Evolutionary conservation across 2,888 invertebrate genomes (phyloP).

Genomic region (Lordiphosa fenestrarum): DNA sequence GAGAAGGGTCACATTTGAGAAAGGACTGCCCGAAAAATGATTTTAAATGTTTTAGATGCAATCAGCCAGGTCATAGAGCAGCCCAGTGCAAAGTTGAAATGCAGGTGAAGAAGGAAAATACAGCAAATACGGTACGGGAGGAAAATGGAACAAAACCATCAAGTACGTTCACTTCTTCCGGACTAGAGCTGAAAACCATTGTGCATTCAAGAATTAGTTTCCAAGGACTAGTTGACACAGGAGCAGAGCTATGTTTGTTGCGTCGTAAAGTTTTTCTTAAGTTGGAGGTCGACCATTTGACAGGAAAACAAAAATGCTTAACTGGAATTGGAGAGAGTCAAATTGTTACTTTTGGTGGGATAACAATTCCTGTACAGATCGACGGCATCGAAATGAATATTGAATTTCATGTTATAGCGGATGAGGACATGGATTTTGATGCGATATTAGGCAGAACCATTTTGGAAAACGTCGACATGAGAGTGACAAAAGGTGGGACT

Average conservation of each 20-base stretch:
- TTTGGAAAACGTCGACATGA: too few relatives aligned
- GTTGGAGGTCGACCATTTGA: too few relatives aligned
- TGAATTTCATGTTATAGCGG: too few relatives aligned
- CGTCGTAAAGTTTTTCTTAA: too few relatives aligned
- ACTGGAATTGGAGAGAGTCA: background rate
- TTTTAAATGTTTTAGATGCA: constrained; percentile 1
- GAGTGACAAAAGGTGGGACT: background rate
- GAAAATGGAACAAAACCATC: too few relatives aligned
- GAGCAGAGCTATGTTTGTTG: too few relatives aligned
- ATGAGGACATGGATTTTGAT: too few relatives aligned
- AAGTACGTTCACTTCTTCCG: background rate
- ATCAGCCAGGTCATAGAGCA: background rate
- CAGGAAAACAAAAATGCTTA: background rate
- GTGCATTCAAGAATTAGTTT: background rate
- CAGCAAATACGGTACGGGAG: background rate
- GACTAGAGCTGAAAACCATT: background rate
- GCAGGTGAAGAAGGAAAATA: background rate
- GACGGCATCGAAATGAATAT: too few relatives aligned
- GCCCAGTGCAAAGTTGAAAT: background rate
- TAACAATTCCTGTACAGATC: too few relatives aligned
- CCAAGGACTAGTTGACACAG: constrained; percentile 3
- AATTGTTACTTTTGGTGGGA: background rate
- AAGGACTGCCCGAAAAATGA: background rate
- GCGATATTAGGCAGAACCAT: too few relatives aligned
- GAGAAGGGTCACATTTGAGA: background rate